A percentile compares a stretch with the other conserved stretches of the same genome.
Conservation (phyloP, 1,140 invertebrate genomes). For the Drosophila guanche region DNA sequence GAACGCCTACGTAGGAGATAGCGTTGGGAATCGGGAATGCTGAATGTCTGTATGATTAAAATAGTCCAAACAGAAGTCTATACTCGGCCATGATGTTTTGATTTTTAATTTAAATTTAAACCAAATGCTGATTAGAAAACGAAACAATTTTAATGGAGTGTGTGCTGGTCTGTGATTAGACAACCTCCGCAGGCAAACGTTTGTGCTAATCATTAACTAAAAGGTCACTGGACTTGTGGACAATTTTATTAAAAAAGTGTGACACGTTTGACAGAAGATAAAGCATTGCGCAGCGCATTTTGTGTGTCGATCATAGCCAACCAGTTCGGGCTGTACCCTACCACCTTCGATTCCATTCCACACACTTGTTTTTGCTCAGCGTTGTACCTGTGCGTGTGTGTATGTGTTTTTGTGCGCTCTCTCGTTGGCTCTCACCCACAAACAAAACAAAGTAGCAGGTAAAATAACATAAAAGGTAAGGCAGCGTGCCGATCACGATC, state of each 20-base stretch:
- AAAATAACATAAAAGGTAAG: no score
- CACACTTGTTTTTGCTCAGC: conserved; percentile 66
- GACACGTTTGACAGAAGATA: conserved; percentile 31
- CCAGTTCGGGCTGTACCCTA: conserved; percentile 21
- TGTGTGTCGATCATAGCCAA: conserved; percentile 14
- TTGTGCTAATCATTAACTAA: conserved; percentile 4
- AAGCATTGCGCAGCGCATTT: conserved; percentile 32
- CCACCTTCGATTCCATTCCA: conserved; percentile 4
- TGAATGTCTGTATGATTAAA: conserved; percentile 4
- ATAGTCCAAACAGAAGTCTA: conserved; percentile 3
- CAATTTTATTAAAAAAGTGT: no score
- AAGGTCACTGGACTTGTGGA: conserved; percentile 42
- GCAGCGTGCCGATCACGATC: no score
- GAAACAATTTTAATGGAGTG: neutral
- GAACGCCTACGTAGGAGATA: neutral
- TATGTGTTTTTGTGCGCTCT: conserved; percentile 9
- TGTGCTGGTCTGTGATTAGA: neutral
- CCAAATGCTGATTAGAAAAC: conserved; percentile 13
- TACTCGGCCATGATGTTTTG: conserved; percentile 21
- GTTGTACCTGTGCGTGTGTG: conserved; percentile 30
- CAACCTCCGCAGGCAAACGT: neutral
- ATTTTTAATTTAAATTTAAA: conserved; percentile 33
- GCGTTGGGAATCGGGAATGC: no score
- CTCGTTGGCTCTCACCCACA: conserved; percentile 48
- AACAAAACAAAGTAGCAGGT: conserved; percentile 33